Evolutionary conservation across 2,888 invertebrate genomes (phyloP).

Genomic region (Ophion slaviceki): DNA sequence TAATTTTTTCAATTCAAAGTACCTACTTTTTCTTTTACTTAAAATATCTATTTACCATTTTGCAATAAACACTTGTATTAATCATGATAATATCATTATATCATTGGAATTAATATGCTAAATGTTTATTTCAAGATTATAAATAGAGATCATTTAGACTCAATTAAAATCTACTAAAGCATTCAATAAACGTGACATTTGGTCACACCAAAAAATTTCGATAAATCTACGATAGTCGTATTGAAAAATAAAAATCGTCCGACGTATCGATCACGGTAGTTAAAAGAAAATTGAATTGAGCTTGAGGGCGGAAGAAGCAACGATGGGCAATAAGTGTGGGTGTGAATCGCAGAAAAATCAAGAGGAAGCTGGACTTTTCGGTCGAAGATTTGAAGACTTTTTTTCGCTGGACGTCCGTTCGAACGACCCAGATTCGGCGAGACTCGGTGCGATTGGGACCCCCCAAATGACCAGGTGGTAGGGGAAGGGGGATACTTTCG

Average conservation of each 20-base stretch:
- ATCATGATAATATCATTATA: neutral
- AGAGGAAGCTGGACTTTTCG: slow-evolving; percentile 9
- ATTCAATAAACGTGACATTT: neutral
- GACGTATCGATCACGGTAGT: neutral
- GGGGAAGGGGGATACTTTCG: slow-evolving; percentile 63
- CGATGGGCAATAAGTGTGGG: neutral
- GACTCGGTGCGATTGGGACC: slow-evolving; percentile 34
- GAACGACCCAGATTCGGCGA: slow-evolving; percentile 71
- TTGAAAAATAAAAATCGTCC: neutral
- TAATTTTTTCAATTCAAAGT: too few relatives aligned
- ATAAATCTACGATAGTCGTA: neutral
- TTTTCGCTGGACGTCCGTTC: slow-evolving; percentile 37
- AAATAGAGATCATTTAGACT: neutral
- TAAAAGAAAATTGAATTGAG: neutral
- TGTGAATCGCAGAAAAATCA: neutral
- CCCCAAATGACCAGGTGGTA: slow-evolving; percentile 56
- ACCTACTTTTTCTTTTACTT: too few relatives aligned
- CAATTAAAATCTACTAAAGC: neutral
- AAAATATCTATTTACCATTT: too few relatives aligned
- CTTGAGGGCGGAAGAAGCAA: neutral
- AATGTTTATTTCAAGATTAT: neutral
- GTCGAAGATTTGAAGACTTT: slow-evolving; percentile 1
- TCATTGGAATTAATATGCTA: neutral
- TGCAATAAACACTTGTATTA: too few relatives aligned
- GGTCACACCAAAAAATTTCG: neutral